Conservation (phyloP, 2,113 vertebrate species). For the Microcebus griseorufus region DNA sequence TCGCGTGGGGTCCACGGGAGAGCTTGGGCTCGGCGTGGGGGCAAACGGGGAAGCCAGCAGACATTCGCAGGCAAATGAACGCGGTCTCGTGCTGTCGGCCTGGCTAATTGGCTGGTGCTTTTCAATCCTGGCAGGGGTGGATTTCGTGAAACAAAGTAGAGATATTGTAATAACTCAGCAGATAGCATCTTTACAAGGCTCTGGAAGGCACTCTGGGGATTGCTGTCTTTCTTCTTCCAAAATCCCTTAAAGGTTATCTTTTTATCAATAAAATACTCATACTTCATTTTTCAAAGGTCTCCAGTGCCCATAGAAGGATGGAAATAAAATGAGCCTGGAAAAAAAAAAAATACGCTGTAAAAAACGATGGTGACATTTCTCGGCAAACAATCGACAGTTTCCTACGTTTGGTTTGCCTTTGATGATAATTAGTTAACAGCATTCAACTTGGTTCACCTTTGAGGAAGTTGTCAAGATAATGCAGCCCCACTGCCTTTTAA, state of each 20-base stretch:
- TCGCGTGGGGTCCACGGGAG: not conserved
- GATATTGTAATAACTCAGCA: slow-evolving; percentile 15
- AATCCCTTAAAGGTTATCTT: slow-evolving; percentile 64
- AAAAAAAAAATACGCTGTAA: slow-evolving; percentile 25
- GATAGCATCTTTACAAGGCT: slow-evolving; percentile 57
- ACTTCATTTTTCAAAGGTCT: slow-evolving; percentile 64
- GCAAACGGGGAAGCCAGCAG: not conserved
- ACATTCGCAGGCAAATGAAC: not conserved
- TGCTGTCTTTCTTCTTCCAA: slow-evolving; percentile 32
- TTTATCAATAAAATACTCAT: slow-evolving; percentile 48
- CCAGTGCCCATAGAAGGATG: not conserved
- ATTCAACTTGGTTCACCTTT: slow-evolving; percentile 43
- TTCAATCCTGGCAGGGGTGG: slow-evolving; percentile 18
- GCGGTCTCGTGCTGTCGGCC: not conserved
- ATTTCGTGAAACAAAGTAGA: slow-evolving; percentile 20
- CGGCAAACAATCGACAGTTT: not conserved
- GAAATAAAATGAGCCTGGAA: slow-evolving; percentile 15
- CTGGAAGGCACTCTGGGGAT: not conserved
- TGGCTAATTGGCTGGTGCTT: slow-evolving; percentile 47
- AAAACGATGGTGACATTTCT: slow-evolving; percentile 50
- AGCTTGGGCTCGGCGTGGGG: not conserved
- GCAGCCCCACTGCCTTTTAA: slow-evolving; percentile 50
- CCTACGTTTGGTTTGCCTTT: not conserved
- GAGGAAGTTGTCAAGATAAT: slow-evolving; percentile 38
- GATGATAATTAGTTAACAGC: slow-evolving; percentile 8